Base-by-base conservation (phyloP, 2,113 vertebrate species). In the Paraplagusia blochii region DNA sequence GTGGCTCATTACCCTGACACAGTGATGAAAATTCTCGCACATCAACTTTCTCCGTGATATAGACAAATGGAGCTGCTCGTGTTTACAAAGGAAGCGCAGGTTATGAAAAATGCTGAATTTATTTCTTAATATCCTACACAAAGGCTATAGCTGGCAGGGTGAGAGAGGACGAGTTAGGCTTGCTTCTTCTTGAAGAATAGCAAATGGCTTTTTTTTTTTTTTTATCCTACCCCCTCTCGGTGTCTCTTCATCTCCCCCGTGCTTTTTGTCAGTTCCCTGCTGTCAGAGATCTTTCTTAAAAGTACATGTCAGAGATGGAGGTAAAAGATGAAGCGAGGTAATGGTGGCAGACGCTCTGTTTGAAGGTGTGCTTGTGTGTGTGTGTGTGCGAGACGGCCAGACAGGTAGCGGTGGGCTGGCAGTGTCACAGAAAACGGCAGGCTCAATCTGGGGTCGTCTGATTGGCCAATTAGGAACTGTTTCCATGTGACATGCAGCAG, bases 401-500 rank as follows among this genome's bases (percentile, higher is more conserved):
- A 15, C 57, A 61, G 65, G 53, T 80, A 74, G 76, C 81, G 79
- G 69, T 79, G 68, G 62, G 69, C 63, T 67, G 8, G 61, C 57
- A 48, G 48, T 82, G 80, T 74, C 72, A 75, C 65, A 67, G 66
- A 72, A 63, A 80, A 73, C 60, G 49, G 71, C 74, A 53, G 68
- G 69, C 76, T 84, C 83, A 80, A 83, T 84, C 82, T 82, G 66
- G 62, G 69, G 70, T 64, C 38, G 54, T 70, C 75, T 87, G 84
- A 88, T 88, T 85, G 86, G 79, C 85, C 82, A 88, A 88, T 87
- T 90, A 88, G 76, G 63, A 60, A 79, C 73, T 77, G 81, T 85
- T 88, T 88, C 86, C 85, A 74, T 84, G 83, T 86, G 86, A 85
- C 81, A 84, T 11, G 44, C 64, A 14, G 69, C 63, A 85, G 85